Conservation (phyloP, 2,797 vertebrate genomes). For the Falco novaeseelandiae region DNA sequence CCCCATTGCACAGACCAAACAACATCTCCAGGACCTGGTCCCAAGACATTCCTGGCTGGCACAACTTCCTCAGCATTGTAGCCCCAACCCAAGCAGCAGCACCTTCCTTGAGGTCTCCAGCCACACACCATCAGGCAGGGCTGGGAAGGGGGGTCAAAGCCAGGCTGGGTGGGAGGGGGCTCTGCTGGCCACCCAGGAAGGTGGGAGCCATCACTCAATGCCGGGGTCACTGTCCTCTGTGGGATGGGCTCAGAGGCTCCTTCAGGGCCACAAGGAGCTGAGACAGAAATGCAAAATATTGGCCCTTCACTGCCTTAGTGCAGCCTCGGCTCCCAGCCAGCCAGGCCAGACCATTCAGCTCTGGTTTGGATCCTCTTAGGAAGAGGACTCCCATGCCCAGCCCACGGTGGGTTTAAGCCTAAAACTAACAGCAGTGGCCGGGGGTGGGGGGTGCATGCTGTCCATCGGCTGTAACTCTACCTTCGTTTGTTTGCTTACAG, state of each 20-base stretch:
- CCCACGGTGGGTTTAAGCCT: neutral
- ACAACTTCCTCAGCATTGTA: neutral
- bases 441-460: neutral
- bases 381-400: neutral
- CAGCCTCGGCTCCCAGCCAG: neutral
- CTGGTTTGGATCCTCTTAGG: neutral
- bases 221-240: neutral
- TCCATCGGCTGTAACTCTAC: constrained; percentile 18
- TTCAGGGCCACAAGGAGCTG: neutral
- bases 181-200: constrained; percentile 36
- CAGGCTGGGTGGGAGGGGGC: neutral
- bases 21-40: neutral
- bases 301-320: neutral
- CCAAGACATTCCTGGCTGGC: neutral
- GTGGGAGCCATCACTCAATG: neutral
- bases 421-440: neutral
- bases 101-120: neutral
- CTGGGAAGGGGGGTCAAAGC: neutral
- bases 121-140: neutral
- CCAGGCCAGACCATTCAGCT: neutral
- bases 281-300: neutral
- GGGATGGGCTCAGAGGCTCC: neutral
- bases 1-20: neutral
- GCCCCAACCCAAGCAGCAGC: neutral
- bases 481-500: constrained; percentile 66